Evolutionary conservation across 2,888 invertebrate species (phyloP), one percentile per base, ranked within the genome.

Genomic region (Parnassius glacialis): DNA sequence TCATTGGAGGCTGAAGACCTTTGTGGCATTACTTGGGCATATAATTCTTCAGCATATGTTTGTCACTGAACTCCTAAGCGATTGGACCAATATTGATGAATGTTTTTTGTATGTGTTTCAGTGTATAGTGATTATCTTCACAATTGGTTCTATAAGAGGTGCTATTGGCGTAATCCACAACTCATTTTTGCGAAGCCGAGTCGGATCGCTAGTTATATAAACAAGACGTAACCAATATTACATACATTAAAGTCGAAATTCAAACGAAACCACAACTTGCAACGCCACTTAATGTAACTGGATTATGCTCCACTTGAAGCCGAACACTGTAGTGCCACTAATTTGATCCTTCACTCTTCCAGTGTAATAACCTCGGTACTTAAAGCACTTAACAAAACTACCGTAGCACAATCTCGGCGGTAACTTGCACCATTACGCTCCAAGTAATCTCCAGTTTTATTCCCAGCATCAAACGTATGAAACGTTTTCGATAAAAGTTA

Each of bases 261-360:
- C 50, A 51, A 12, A 20, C 51, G 48, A 50, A 47, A 48, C 9
- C 9, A 47, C 44, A 10, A 25, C 13, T 56, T 10, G 11, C 13
- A 47, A 11, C 11, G 41, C 48, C 12, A n/a, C 42, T 50, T 57
- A 51, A 57, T 43, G 50, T 43, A 10, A 57, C 16, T 20, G 41
- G 9, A 51, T 52, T 50, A 57, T 44, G 53, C 53, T 25, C 51
- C 43, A 57, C 51, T 57, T 57, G 11, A 44, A 50, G 48, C 48
- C 13, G 45, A 48, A 43, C 51, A n/a, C 43, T 57, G 57, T 51
- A 51, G 50, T 25, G 41, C 57, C 44, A 25, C 51, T 57, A 57
- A 57, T 57, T 51, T 44, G 57, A 57, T 16, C 57, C 42, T 57
- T 25, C 25, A 57, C 51, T 57, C 57, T 44, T 51, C 43, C 10